Percentiles rank a stretch among this genome's conserved stretches.
phyloP scores from a whole-genome alignment of 2,797 vertebrate genomes.

The Leptatherina wallacei region DNA sequence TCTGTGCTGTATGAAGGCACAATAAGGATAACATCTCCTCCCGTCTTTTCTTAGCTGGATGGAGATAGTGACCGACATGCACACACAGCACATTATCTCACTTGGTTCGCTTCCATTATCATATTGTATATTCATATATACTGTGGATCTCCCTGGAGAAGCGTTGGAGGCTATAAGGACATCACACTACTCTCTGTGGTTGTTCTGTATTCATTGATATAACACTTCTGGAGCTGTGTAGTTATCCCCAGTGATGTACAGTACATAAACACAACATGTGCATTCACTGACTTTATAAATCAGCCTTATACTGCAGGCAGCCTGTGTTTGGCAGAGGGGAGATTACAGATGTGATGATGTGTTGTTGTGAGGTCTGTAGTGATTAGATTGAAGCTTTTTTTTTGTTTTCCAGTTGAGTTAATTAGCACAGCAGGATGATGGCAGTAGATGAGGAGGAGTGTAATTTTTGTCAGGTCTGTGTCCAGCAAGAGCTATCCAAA shows the following conservation, averaged over 20 bases:
- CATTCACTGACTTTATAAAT: conserved; percentile 59
- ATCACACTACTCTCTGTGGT: conserved; percentile 47
- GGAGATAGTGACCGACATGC: conserved; percentile 35
- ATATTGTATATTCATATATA: conserved; percentile 54
- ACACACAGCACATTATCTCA: conserved; percentile 57
- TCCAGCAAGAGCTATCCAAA: conserved; percentile 7
- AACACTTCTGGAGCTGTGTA: conserved; percentile 56
- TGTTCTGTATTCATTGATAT: conserved; percentile 74
- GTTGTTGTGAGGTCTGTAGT: conserved; percentile 30
- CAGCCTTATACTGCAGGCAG: conserved; percentile 21
- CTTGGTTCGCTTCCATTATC: conserved; percentile 65
- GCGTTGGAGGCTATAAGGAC: conserved; percentile 43
- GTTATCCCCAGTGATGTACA: conserved; percentile 41
- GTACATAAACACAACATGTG: conserved; percentile 55
- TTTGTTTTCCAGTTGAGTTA: conserved; percentile 15
- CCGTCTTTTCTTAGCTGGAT: conserved; percentile 41
- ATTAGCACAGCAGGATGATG: conserved; percentile 40
- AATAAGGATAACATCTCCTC: conserved; percentile 39
- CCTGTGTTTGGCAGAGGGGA: conserved; percentile 19
- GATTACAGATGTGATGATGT: conserved; percentile 20
- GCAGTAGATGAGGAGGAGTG: conserved; percentile 29
- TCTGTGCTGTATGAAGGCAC: conserved; percentile 51
- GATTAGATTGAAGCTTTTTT: conserved; percentile 45
- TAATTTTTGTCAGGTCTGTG: conserved; percentile 31
- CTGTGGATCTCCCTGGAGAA: conserved; percentile 52